Base-by-base conservation (phyloP, 2,888 invertebrate species). In the Cephus runcator region DNA sequence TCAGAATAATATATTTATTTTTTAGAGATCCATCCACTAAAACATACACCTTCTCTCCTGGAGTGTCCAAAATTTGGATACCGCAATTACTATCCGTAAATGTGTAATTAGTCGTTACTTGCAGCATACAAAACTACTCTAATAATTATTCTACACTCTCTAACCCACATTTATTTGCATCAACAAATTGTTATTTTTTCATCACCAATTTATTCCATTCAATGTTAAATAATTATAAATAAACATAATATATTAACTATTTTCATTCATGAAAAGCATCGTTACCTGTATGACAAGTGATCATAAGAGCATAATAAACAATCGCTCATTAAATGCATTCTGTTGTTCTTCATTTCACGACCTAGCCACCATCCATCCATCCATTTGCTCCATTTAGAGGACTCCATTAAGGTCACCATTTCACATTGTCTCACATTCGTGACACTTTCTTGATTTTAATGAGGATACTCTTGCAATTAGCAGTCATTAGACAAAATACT, bases 201-300 rank as follows among this genome's bases (percentile, higher is more conserved):
- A 90, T 83, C 90, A 89, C 89, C 89, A 87, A 87, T 87, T 89
- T 90, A 91, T 90, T 90, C 89, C 90, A 90, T 91, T 91, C 88
- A 91, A 91, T 91, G 91, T 91, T 91, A 89, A 91, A 91, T 90
- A 91, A 90, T 90, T 88, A 91, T 89, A 89, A 88, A 85, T 85
- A 88, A 88, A 88, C 90, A 90, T 91, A 90, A 91, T 91, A 91
- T 91, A 91, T 91, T 91, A 91, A 91, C 90, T 91, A 91, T 91
- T 91, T 91, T 91, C 91, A 91, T 91, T 91, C 91, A 91, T 91
- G 90, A 91, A 87, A 90, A 89, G 91, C 91, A 91, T 91, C 91
- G 91, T 91, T 91, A 91, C 91, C 91, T 91, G 91, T 91, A 91
- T 90, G 91, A 91, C 91, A 91, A 91, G 91, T 91, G 91, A 91